Conservation (phyloP, 2,113 vertebrate genomes). For the Azemiops feae region DNA sequence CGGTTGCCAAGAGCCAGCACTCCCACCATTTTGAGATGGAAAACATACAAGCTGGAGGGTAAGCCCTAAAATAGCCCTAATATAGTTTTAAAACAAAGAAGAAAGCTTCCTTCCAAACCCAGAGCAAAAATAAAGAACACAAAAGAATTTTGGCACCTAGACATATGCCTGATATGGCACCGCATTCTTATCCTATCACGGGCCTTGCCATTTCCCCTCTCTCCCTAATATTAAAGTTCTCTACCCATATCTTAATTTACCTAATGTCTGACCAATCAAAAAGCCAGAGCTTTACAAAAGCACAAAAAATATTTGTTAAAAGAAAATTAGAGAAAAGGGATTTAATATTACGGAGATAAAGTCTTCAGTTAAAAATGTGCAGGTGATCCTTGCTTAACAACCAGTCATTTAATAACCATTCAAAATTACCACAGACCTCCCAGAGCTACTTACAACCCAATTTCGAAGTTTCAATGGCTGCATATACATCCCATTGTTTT, state of each 20-base stretch:
- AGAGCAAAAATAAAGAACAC: neutral
- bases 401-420: neutral
- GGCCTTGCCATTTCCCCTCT: neutral
- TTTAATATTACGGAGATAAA: neutral
- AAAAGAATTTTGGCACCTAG: neutral
- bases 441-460: neutral
- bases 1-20: neutral
- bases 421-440: neutral
- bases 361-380: neutral
- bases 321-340: neutral
- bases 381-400: neutral
- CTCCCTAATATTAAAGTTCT: neutral
- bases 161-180: neutral
- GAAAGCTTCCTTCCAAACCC: neutral
- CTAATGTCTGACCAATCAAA: neutral
- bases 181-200: neutral
- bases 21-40: neutral
- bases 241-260: neutral
- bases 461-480: neutral
- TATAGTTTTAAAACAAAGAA: neutral
- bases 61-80: neutral
- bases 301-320: neutral
- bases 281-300: neutral
- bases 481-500: neutral
- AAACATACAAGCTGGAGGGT: neutral